phyloP scores from a whole-genome alignment of 2,888 invertebrate species.

The Tachina grossa region DNA sequence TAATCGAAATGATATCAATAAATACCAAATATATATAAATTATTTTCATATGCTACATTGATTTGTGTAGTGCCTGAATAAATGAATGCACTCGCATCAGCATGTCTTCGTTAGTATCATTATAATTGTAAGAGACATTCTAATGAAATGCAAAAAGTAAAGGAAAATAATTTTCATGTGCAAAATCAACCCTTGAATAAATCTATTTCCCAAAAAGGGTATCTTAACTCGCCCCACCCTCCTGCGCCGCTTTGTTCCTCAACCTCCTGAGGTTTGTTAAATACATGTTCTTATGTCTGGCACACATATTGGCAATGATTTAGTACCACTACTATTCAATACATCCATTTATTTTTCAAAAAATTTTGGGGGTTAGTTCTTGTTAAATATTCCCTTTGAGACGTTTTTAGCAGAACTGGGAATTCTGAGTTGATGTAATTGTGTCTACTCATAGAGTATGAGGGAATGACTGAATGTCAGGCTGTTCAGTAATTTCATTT shows the following conservation, averaged over 20 bases:
- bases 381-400: constrained; percentile 41
- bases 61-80: constrained; percentile 16
- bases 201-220: constrained; percentile 53
- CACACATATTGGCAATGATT: constrained; percentile 67
- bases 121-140: not conserved
- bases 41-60: constrained; percentile 33
- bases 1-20: constrained; percentile 42
- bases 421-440: constrained; percentile 65
- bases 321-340: constrained; percentile 44
- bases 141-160: constrained; percentile 35
- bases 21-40: constrained; percentile 38
- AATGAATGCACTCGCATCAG: constrained; percentile 8
- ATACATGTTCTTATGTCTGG: constrained; percentile 58
- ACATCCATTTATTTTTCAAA: constrained; percentile 24
- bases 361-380: constrained; percentile 41
- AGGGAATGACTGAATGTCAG: constrained; percentile 19
- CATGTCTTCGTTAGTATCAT: constrained; percentile 20
- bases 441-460: constrained; percentile 59
- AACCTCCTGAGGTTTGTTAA: constrained; percentile 70
- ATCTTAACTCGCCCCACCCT: constrained; percentile 14
- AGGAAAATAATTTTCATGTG: constrained; percentile 17
- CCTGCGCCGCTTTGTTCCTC: constrained; percentile 12
- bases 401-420: constrained; percentile 49
- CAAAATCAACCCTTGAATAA: constrained; percentile 59
- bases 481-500: not conserved